Percentiles rank a stretch among this genome's conserved stretches.
Conservation (phyloP, 2,797 vertebrate species). For the Pseudochirops cupreus region DNA sequence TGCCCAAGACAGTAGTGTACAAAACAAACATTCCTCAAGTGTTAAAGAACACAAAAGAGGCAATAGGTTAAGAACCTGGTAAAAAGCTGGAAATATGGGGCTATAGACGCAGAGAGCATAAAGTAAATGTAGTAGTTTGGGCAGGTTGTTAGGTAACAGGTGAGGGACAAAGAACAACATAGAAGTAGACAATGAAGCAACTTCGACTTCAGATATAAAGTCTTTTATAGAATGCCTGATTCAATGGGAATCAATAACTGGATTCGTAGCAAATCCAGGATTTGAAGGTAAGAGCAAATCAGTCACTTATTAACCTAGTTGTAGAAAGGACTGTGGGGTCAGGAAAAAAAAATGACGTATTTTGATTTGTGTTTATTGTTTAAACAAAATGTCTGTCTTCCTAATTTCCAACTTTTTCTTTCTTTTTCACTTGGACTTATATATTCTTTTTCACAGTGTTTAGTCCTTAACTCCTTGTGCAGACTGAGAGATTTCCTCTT, state of each 20-base stretch:
- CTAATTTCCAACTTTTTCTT: neutral
- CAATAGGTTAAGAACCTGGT: neutral
- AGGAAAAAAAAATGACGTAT: neutral
- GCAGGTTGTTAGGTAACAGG: neutral
- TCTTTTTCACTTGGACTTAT: neutral
- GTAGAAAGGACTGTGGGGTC: neutral
- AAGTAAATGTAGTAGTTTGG: neutral
- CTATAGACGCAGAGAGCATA: neutral
- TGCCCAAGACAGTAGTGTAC: neutral
- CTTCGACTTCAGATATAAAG: neutral
- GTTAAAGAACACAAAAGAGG: neutral
- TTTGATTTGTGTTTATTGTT: slow-evolving; percentile 4
- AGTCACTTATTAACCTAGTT: neutral
- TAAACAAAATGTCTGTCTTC: neutral
- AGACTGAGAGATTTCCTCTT: neutral
- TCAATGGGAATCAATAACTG: no score
- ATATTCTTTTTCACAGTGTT: neutral
- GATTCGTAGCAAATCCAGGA: neutral
- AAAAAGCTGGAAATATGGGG: no score
- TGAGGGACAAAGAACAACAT: neutral
- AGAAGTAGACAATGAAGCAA: neutral
- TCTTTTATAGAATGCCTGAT: neutral
- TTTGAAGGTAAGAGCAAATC: neutral
- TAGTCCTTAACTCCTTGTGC: neutral
- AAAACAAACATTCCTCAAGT: neutral